Evolutionary conservation across 1,140 invertebrate genomes (phyloP), one percentile per base, ranked within the genome.

Genomic region (Panulirus ornatus): DNA sequence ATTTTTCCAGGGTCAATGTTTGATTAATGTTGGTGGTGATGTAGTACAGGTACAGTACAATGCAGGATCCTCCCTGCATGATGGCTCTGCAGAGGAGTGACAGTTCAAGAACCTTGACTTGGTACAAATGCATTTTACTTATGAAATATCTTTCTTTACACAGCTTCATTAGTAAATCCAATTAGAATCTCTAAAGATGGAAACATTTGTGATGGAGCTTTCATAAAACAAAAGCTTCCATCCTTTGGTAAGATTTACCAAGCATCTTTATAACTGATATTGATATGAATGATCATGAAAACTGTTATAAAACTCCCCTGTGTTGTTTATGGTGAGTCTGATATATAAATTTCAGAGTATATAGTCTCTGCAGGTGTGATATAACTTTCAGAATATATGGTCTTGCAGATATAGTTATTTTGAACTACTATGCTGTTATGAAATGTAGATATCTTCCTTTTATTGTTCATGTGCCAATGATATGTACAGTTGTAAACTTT

Each of bases 21-120:
- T 99, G 91, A 97, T 99, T 91, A 99, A 98, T 92, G 97, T 99
- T 9, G 97, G 97, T 63, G 98, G 98, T 30, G 98, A 99, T 94
- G 97, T 97, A 0, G 98, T 99, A 19, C 96, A 95, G 85, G 96
- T 97, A 44, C 71, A 71, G 30, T 84, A 84, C 83, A 84, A 73
- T 73, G 83, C 70, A 27, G 63, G 63, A 8, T 27, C 83, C 16
- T 34, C 70, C 22, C 44, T 84, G 42, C 38, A 70, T n/a, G 83
- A 84, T 73, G 83, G 40, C 66, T 34, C 83, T 71, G 63, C 40
- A 11, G 83, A 84, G 42, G 83, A 84, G 66, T 84, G 44, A 27
- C 27, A 30, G 58, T 30, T 66, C 58, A 30, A 6, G n/a, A 27
- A 66, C 9, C 58, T 66, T 66, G 5, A 66, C 58, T 66, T 22